A percentile compares a stretch with the other conserved stretches of the same genome.
phyloP scores from a whole-genome alignment of 2,797 vertebrate species.

The Gadopsis bispinosus region DNA sequence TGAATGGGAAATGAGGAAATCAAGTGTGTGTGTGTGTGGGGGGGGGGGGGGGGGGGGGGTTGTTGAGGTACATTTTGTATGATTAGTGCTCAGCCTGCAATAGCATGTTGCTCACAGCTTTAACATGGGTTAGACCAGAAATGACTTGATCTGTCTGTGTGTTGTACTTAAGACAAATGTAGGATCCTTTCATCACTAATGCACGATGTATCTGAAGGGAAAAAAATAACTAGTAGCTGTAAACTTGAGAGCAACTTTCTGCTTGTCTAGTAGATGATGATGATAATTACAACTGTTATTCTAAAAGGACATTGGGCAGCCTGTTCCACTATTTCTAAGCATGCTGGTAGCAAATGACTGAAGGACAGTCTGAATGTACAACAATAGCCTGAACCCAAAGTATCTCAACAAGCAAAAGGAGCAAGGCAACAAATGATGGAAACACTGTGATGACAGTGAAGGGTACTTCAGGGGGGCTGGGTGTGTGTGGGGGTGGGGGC shows the following conservation, averaged over 20 bases:
- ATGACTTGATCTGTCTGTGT: neutral
- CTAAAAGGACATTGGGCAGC: constrained; percentile 15
- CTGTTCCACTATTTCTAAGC: constrained; percentile 10
- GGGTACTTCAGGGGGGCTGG: neutral
- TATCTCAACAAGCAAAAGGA: constrained; percentile 11
- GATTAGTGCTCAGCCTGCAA: constrained; percentile 18
- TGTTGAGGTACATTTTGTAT: constrained; percentile 19
- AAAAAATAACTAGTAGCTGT: neutral
- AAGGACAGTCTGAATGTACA: constrained; percentile 18
- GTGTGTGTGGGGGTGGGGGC: neutral
- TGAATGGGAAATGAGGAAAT: too few species aligned
- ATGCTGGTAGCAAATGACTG: constrained; percentile 15
- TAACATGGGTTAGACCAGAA: constrained; percentile 1
- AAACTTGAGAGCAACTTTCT: constrained; percentile 19
- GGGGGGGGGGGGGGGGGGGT: too few species aligned
- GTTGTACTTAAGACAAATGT: constrained; percentile 1
- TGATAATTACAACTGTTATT: constrained; percentile 39
- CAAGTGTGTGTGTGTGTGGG: too few species aligned
- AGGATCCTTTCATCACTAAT: neutral
- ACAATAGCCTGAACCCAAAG: constrained; percentile 3
- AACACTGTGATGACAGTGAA: constrained; percentile 22
- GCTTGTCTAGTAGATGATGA: constrained; percentile 23
- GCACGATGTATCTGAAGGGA: constrained; percentile 8
- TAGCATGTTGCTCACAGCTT: constrained; percentile 31
- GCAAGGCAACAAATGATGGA: constrained; percentile 13